Conservation (phyloP, 2,113 vertebrate species). For the Paracanthobrama guichenoti region DNA sequence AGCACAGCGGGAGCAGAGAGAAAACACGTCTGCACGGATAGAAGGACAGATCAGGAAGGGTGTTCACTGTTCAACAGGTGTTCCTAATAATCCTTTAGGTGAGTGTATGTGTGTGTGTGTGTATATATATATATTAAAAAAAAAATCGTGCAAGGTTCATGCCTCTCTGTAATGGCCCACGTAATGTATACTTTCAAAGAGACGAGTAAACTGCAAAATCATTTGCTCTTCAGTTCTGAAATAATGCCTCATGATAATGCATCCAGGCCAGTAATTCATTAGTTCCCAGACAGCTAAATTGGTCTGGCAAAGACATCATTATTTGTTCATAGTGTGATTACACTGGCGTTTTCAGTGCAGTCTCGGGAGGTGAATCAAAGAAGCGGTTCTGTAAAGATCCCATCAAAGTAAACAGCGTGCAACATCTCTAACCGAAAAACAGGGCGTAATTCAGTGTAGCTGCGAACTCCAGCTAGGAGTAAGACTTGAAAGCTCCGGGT, state of each 20-base stretch:
- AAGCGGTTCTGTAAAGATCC: conserved; percentile 34
- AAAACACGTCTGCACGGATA: too few relatives aligned
- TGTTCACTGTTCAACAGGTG: too few relatives aligned
- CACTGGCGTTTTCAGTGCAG: conserved; percentile 5
- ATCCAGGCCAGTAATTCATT: conserved; percentile 38
- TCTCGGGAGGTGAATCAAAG: conserved; percentile 19
- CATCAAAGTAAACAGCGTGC: conserved; percentile 29
- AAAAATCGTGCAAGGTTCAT: too few relatives aligned
- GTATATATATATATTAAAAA: too few relatives aligned
- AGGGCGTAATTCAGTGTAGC: background rate
- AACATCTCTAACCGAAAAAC: conserved; percentile 21
- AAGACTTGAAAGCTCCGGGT: conserved; percentile 53
- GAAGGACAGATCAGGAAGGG: too few relatives aligned
- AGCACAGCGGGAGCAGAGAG: too few relatives aligned
- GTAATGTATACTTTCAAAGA: background rate
- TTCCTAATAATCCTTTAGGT: too few relatives aligned
- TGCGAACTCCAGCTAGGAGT: conserved; percentile 57
- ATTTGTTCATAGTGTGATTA: conserved; percentile 27
- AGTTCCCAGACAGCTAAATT: conserved; percentile 32
- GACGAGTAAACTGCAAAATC: background rate
- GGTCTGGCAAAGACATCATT: conserved; percentile 30
- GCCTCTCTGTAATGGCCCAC: background rate
- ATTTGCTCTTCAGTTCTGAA: conserved; percentile 24
- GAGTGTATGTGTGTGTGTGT: too few relatives aligned
- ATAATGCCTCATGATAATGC: conserved; percentile 27